Base-by-base conservation (phyloP, 2,113 vertebrate species). In the Muntiacus muntjak region DNA sequence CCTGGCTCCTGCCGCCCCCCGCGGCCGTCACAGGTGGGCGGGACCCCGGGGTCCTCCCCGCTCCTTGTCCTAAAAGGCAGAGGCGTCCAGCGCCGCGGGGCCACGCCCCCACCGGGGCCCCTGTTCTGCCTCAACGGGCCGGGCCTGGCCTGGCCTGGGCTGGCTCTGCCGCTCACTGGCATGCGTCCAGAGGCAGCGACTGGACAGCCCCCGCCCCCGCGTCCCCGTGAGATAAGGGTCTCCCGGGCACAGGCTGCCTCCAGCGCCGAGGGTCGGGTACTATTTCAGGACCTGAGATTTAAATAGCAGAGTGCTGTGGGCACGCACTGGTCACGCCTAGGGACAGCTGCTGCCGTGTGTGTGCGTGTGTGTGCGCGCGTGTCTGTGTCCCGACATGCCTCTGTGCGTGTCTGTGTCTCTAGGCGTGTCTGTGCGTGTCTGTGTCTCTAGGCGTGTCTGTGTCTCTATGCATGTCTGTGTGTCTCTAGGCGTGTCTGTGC, bases 311-410 rank as follows among this genome's bases (percentile, higher is more conserved):
- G 36, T 1, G 30, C 21, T 60, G 67, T 43, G 5, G 10, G n/a
- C 17, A 6, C 0, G 1, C 28, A 11, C 45, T 13, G 13, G 25
- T 23, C 33, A 14, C 0, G 3, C 26, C 60, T 50, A 52, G 5
- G 10, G 4, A 25, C 2, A 4, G 15, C 16, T 1, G 3, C 58
- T 33, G 23, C 30, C 0, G 7, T 25, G 12, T 10, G 11, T 23
- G 21, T 47, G 13, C 13, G 2, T 67, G 14, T 36, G 47, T 54
- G 47, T 3, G 47, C 2, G 47, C 12, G 47, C 3, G 43, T 62
- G 58, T 40, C 13, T 28, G 13, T 43, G 47, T 47, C 26, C 40
- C 40, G 40, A 40, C 40, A 40, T 40, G 40, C 40, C 40, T 40
- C 40, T 40, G 40, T 40, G 40, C 58, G 25, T 58, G 25, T 57